A percentile compares a stretch with the other conserved stretches of the same genome.
Conservation (phyloP, 2,797 vertebrate species). For the Limosa lapponica region DNA sequence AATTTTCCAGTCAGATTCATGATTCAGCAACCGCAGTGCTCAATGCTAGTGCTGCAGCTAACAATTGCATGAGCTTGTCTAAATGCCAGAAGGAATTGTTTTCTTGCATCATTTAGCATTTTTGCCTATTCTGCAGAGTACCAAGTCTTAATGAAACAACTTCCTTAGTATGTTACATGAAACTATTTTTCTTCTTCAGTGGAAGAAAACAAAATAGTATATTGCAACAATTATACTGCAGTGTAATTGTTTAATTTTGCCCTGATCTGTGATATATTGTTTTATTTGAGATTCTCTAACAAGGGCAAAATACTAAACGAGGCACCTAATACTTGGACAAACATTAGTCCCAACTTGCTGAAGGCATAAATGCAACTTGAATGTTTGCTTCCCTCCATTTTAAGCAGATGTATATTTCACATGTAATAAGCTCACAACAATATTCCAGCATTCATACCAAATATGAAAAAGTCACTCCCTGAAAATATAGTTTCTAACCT, state of each 20-base stretch:
- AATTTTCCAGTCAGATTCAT: constrained; percentile 66
- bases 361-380: neutral
- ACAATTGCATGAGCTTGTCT: constrained; percentile 55
- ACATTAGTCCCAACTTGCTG: neutral
- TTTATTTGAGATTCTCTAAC: neutral
- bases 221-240: neutral
- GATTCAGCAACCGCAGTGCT: constrained; percentile 75
- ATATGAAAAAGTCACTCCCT: neutral
- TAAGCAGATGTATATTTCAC: neutral
- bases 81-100: constrained; percentile 49
- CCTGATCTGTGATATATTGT: neutral
- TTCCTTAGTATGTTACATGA: neutral
- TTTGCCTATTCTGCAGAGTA: constrained; percentile 47
- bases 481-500: neutral
- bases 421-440: neutral
- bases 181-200: neutral
- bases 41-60: constrained; percentile 39
- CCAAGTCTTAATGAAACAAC: constrained; percentile 2
- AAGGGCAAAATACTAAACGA: neutral
- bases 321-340: neutral
- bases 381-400: neutral
- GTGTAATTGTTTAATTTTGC: neutral
- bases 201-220: neutral
- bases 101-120: constrained; percentile 50
- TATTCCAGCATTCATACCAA: neutral